Base-by-base conservation (phyloP, 2,888 invertebrate species). In the Protophormia terraenovae region DNA sequence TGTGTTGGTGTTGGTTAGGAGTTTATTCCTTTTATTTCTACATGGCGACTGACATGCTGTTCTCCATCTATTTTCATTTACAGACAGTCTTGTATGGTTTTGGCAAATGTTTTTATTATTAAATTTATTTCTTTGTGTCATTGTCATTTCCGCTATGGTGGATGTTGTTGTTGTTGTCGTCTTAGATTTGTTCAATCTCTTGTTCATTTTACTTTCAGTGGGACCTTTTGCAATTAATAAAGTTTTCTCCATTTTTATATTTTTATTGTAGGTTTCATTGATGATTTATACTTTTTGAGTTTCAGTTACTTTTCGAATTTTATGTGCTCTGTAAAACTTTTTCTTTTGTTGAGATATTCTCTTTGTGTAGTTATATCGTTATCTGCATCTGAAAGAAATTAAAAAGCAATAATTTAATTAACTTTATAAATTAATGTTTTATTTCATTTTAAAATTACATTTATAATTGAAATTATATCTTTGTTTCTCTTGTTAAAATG, bases 161-260 rank as follows among this genome's bases (percentile, higher is more conserved):
- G 58, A 16, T 47, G 14, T 38, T 47, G 24, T 35, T 24, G 24
- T 24, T 47, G 14, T 38, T 47, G 24, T 35, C 29, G 24, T 24
- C 24, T 10, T 29, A 60, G 16, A 38, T 22, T 29, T 67, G 10
- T 41, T 71, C 19, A 12, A 19, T 3, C 8, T 45, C 12, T 58
- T 60, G 22, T 64, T 78, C 27, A 22, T 60, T 78, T 41, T 67
- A 7, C n/a, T 41, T 35, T 78, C 32, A 29, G 38, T 47, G 50
- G 50, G 12, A 69, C 12, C 47, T 19, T 73, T 84, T 62, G 38
- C 53, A 62, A 69, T 62, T 64, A 71, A 35, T 45, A 71, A 50
- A 45, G 8, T 45, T 22, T 35, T 77, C 35, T n/a, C 41, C 64
- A 64, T 64, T 24, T 45, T 55, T 47, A 19, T 32, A 32, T 24